phyloP scores from a whole-genome alignment of 1,140 invertebrate genomes.

The Popillia japonica region DNA sequence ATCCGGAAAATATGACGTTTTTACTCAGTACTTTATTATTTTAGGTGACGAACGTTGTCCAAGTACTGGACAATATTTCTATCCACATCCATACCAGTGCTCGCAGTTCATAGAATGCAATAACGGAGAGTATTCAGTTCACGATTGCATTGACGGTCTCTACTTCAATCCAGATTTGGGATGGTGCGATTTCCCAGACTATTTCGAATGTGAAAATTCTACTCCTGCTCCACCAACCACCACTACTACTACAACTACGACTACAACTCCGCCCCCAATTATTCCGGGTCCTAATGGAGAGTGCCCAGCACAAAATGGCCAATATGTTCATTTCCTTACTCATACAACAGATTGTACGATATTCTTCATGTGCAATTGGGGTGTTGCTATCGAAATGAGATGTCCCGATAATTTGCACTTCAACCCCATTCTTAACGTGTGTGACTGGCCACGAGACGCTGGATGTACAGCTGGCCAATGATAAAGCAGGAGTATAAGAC shows the following conservation, averaged over 20 bases:
- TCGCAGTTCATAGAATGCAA: constrained; percentile 10
- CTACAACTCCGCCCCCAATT: background rate
- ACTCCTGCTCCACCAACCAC: background rate
- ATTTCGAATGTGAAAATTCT: background rate
- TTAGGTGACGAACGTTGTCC: background rate
- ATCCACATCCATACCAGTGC: background rate
- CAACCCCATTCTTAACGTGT: constrained; percentile 63
- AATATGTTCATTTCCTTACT: constrained; percentile 56
- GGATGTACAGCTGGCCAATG: background rate
- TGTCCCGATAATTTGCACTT: constrained; percentile 66
- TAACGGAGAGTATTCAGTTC: background rate
- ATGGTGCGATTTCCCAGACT: constrained; percentile 19
- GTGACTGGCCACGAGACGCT: constrained; percentile 63
- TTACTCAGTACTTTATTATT: background rate
- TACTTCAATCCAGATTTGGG: background rate
- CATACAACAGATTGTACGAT: constrained; percentile 64
- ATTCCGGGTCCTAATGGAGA: constrained; percentile 8
- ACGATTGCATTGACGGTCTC: background rate
- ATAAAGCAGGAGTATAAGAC: background rate
- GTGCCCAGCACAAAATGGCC: constrained; percentile 18
- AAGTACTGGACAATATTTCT: background rate
- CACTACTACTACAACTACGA: background rate
- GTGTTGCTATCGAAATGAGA: constrained; percentile 59
- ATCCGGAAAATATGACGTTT: too few relatives aligned
- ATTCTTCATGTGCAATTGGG: constrained; percentile 67